Evolutionary conservation across 2,797 vertebrate species (phyloP), one percentile per base, ranked within the genome.

Genomic region (Chloroceryle amazona): DNA sequence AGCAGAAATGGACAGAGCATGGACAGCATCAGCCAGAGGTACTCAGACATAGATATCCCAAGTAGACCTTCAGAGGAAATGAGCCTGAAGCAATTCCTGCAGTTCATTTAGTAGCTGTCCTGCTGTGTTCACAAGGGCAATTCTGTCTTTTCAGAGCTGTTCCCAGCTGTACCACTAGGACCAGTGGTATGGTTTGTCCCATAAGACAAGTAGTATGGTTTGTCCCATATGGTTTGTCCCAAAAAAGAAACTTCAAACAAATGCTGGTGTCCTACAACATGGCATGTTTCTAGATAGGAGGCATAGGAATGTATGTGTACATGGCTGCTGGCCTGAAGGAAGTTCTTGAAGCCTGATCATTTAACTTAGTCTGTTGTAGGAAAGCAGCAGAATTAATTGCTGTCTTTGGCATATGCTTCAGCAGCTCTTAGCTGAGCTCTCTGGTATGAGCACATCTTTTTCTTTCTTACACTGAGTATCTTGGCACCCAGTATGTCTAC

Each of bases 371-470:
- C 70, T 86, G 66, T 78, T 39, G n/a, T 62, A 83, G 81, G 57
- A 31, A 90, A 89, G 81, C 37, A 85, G 61, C 46, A 65, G 71
- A 82, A 33, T 55, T 96, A 90, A 61, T 73, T 85, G 90, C 90
- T 89, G 1, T 52, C 74, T 93, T 80, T 58, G 81, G 81, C 95
- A 85, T 1, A 1, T 61, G 55, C 15, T 19, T 70, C 70, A 89
- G 42, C 62, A 51, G 86, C 71, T 55, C 84, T 92, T 76, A 82
- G 63, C 71, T 73, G 81, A 92, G 63, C 57, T 67, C 35, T 87
- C 19, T 73, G 73, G 21, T 91, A 72, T n/a, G 42, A 37, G 37
- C 46, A 13, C 21, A 52, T 35, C 13, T 89, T 75, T 94, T 62
- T 44, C 70, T 86, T 91, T 60, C 51, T 35, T 58, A 20, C 11